These are phyloP conservation scores for Macheiramphus alcinus DNA, from an alignment of 2,113 vertebrate species.

Conservation along the genomic window DNA sequence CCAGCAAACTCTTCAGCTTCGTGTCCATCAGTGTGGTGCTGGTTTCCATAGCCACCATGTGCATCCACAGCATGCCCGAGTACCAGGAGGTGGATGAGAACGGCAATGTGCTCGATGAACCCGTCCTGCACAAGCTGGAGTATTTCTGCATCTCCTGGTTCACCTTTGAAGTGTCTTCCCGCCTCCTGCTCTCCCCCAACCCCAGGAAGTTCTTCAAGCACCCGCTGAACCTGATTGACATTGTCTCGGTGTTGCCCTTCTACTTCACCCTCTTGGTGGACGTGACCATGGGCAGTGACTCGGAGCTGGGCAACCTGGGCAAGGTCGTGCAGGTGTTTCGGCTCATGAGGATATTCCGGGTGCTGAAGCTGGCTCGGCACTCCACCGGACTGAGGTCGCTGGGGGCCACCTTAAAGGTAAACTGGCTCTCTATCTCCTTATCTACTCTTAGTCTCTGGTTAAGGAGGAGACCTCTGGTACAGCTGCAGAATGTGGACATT, in stretches of 20 bases:
- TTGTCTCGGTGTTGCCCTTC: conserved; percentile 91
- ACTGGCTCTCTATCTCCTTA: not conserved
- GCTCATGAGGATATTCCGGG: conserved; percentile 95
- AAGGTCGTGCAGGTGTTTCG: conserved; percentile 93
- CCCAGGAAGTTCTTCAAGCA: conserved; percentile 90
- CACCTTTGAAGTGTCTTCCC: conserved; percentile 91
- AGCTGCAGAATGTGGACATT: not conserved
- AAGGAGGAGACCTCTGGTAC: not conserved
- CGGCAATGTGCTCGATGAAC: conserved; percentile 77
- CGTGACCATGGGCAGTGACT: conserved; percentile 73
- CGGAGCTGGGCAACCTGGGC: conserved; percentile 84
- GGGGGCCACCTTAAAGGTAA: conserved; percentile 93
- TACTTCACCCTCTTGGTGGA: conserved; percentile 90
- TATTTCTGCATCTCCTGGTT: conserved; percentile 97
- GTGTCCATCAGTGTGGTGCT: conserved; percentile 92
- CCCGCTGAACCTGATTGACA: conserved; percentile 93
- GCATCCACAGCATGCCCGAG: conserved; percentile 94
- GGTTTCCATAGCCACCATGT: conserved; percentile 91
- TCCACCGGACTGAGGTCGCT: conserved; percentile 93
- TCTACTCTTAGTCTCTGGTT: not conserved
- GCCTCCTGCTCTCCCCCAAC: conserved; percentile 90
- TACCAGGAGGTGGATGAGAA: conserved; percentile 85
- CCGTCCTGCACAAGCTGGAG: conserved; percentile 83
- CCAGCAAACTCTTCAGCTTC: conserved; percentile 95
- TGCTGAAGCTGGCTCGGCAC: conserved; percentile 94